Conservation (phyloP, 2,888 invertebrate genomes). For the Cabera pusaria region DNA sequence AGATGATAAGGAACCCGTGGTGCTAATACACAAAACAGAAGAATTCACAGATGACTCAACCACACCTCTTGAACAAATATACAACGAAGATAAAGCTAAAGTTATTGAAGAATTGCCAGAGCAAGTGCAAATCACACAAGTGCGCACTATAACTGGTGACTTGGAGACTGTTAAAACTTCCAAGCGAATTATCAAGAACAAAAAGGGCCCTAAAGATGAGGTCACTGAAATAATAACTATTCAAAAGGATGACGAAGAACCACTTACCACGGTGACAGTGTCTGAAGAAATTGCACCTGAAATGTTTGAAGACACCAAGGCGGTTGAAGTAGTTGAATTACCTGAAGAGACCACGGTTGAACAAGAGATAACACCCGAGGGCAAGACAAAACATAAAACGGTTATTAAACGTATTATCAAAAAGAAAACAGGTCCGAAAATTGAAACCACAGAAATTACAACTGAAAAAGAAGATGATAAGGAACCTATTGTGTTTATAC, state of each 20-base stretch:
- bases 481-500: conserved; percentile 45
- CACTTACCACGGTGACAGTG: conserved; percentile 1
- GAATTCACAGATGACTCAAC: conserved; percentile 31
- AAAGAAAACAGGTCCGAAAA: conserved; percentile 41
- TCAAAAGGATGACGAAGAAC: conserved; percentile 21
- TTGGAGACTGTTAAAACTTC: conserved; percentile 34
- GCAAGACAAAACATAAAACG: conserved; percentile 39
- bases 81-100: conserved; percentile 25
- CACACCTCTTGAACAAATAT: conserved; percentile 26
- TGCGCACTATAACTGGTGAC: conserved; percentile 33
- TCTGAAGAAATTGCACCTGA: neutral
- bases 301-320: neutral
- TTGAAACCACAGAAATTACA: conserved; percentile 55
- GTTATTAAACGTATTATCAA: conserved; percentile 26
- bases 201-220: conserved; percentile 34
- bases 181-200: conserved; percentile 42
- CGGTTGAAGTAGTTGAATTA: conserved; percentile 9
- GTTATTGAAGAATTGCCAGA: conserved; percentile 38
- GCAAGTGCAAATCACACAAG: conserved; percentile 37
- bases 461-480: conserved; percentile 48
- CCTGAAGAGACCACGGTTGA: conserved; percentile 33
- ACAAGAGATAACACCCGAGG: conserved; percentile 36
- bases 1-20: conserved; percentile 38
- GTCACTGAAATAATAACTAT: conserved; percentile 37
- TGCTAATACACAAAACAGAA: conserved; percentile 43